Conservation (phyloP, 2,113 vertebrate species). For the Triplophysa tibetana region DNA sequence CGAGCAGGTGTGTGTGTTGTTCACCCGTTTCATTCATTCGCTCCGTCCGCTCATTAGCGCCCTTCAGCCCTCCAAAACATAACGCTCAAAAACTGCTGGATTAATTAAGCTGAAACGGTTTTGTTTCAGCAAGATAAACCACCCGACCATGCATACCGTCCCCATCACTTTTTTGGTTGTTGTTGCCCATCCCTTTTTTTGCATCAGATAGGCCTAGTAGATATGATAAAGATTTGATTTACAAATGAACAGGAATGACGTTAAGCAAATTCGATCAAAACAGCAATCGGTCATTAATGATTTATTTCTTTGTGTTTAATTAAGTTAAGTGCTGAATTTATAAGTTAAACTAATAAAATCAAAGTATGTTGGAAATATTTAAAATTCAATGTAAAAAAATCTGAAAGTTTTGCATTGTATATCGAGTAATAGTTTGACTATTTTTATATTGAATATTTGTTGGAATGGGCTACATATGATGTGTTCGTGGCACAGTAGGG, state of each 20-base stretch:
- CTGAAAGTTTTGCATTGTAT: background rate
- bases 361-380: too few relatives aligned
- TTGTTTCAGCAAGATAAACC: constrained; percentile 45
- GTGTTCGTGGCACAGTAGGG: constrained; percentile 64
- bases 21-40: constrained; percentile 60
- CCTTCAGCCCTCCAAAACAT: constrained; percentile 51
- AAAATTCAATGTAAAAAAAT: background rate
- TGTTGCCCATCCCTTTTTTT: background rate
- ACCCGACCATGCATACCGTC: constrained; percentile 20
- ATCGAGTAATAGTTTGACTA: background rate
- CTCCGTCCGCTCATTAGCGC: constrained; percentile 66
- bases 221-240: too few relatives aligned
- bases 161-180: background rate
- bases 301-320: too few relatives aligned
- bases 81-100: constrained; percentile 47
- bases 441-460: too few relatives aligned
- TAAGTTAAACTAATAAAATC: too few relatives aligned
- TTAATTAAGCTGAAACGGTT: constrained; percentile 42
- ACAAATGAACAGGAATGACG: too few relatives aligned
- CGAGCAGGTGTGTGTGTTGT: constrained; percentile 76
- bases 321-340: too few relatives aligned
- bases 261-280: too few relatives aligned
- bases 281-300: too few relatives aligned
- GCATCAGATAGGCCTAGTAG: too few relatives aligned
- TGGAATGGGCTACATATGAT: constrained; percentile 60